phyloP scores from a whole-genome alignment of 2,797 vertebrate genomes.

The Peromyscus eremicus region DNA sequence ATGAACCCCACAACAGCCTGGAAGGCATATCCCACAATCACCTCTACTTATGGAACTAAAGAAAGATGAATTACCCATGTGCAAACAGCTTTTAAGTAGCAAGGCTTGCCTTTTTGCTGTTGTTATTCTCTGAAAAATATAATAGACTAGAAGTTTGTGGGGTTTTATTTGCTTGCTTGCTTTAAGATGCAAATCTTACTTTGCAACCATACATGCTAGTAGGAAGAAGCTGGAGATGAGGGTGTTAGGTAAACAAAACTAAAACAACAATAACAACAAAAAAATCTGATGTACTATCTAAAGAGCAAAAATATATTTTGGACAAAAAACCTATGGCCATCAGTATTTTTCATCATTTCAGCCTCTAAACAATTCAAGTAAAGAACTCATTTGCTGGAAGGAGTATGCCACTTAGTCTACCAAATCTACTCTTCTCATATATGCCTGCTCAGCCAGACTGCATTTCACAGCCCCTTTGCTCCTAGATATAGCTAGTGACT shows the following conservation, averaged over 20 bases:
- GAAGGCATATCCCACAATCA: neutral
- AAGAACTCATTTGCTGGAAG: neutral
- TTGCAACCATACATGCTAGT: neutral
- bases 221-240: neutral
- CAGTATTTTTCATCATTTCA: conserved; percentile 20
- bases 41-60: neutral
- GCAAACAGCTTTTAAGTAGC: neutral
- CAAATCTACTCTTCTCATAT: neutral
- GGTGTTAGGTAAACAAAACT: neutral
- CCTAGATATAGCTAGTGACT: neutral
- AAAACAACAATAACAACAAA: neutral
- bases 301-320: neutral
- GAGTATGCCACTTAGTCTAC: neutral
- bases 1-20: neutral
- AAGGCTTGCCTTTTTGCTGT: neutral
- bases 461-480: neutral
- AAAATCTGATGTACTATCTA: neutral
- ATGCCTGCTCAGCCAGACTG: neutral
- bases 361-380: neutral
- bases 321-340: neutral
- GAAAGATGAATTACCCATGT: neutral
- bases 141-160: neutral
- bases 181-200: neutral
- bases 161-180: neutral
- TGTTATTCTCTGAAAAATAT: conserved; percentile 16